phyloP scores from a whole-genome alignment of 2,888 invertebrate genomes.

The Hydropsyche betteni region DNA sequence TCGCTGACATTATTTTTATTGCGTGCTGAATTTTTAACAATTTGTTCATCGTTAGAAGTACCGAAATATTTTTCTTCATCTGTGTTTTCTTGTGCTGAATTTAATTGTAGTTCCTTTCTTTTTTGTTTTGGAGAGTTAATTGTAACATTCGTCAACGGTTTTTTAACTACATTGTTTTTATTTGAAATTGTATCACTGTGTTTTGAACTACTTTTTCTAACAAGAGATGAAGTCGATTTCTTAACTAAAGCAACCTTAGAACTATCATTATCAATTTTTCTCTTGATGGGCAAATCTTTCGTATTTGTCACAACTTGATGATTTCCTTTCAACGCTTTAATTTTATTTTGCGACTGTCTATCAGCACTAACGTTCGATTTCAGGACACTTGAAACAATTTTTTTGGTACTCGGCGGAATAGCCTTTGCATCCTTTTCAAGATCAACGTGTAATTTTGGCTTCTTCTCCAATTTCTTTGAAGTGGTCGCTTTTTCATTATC shows the following conservation, averaged over 20 bases:
- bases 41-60: background rate
- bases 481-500: background rate
- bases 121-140: conserved; percentile 47
- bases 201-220: background rate
- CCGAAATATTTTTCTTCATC: background rate
- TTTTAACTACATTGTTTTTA: background rate
- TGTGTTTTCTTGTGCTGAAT: background rate
- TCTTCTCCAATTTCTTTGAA: conserved; percentile 19
- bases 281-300: background rate
- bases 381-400: background rate
- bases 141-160: conserved; percentile 43
- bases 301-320: background rate
- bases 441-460: background rate
- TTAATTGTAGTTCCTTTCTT: conserved; percentile 22
- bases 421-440: background rate
- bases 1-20: background rate
- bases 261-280: background rate
- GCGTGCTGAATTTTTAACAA: background rate
- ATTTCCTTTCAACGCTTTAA: background rate
- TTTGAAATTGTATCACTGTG: background rate
- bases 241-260: background rate
- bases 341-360: background rate
- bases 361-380: background rate
- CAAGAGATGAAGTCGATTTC: background rate
- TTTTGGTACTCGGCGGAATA: background rate